phyloP scores from a whole-genome alignment of 2,888 invertebrate species.

The Melitaea athalia region DNA sequence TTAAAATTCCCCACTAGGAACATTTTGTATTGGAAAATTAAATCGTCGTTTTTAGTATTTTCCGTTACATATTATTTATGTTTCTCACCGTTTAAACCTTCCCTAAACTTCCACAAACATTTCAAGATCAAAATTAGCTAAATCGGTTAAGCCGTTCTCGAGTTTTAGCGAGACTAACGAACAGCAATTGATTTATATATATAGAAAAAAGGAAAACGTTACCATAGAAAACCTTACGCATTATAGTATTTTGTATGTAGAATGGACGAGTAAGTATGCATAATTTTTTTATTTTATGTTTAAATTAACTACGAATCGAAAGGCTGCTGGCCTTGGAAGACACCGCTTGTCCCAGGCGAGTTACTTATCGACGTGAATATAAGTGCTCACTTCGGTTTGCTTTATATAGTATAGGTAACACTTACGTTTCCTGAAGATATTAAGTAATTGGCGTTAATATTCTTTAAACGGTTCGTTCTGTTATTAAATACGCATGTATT shows the following conservation, averaged over 20 bases:
- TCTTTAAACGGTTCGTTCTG: background rate
- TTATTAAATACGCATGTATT: background rate
- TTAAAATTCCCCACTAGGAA: too few relatives aligned
- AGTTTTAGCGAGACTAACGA: too few relatives aligned
- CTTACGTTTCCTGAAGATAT: conserved; percentile 9
- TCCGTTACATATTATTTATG: too few relatives aligned
- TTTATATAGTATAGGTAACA: background rate
- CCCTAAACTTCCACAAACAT: too few relatives aligned
- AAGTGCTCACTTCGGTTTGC: conserved; percentile 16
- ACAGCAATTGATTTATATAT: too few relatives aligned
- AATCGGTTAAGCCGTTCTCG: too few relatives aligned
- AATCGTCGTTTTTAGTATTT: too few relatives aligned
- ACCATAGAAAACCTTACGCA: conserved; percentile 24
- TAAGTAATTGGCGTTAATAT: background rate
- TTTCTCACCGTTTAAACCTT: too few relatives aligned
- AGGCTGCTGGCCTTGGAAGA: conserved; percentile 72
- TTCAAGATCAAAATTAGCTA: too few relatives aligned
- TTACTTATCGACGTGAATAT: conserved; percentile 33
- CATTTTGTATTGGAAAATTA: too few relatives aligned
- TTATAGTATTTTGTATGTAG: conserved; percentile 19
- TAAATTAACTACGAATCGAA: conserved; percentile 66
- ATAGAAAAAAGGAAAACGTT: conserved; percentile 36
- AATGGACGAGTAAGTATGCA: conserved; percentile 43
- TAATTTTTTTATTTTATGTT: conserved; percentile 64
- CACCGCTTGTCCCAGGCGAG: conserved; percentile 49